A percentile compares a stretch with the other conserved stretches of the same genome.
Evolutionary conservation across 2,113 vertebrate genomes (phyloP).

Genomic region (Aegypius monachus): DNA sequence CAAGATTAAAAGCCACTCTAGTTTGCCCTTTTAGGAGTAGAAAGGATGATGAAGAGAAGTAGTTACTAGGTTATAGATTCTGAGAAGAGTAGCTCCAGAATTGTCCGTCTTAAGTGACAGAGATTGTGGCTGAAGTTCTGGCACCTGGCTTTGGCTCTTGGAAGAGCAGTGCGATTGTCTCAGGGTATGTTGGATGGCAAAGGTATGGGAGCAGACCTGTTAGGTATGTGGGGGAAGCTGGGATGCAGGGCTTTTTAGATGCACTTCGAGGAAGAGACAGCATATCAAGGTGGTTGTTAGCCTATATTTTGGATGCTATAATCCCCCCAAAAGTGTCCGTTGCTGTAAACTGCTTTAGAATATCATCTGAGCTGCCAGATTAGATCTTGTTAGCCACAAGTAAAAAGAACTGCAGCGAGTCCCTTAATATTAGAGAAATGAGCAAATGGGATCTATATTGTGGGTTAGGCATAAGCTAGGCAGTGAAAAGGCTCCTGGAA

Average conservation of each 20-base stretch:
- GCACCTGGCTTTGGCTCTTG: background rate
- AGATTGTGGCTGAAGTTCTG: background rate
- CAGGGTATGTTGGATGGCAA: background rate
- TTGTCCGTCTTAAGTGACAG: background rate
- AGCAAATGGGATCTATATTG: background rate
- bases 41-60: background rate
- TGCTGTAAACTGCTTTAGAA: background rate
- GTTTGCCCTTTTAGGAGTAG: background rate
- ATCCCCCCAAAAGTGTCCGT: background rate
- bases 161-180: background rate
- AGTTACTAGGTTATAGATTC: background rate
- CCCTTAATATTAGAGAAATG: background rate
- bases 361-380: background rate
- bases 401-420: background rate
- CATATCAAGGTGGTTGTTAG: background rate
- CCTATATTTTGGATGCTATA: background rate
- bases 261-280: background rate
- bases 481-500: slow-evolving; percentile 8
- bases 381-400: background rate
- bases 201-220: background rate
- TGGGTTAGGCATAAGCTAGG: background rate
- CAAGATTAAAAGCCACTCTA: background rate
- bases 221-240: background rate
- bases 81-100: background rate
- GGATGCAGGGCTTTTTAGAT: background rate